Conservation (phyloP, 2,113 vertebrate genomes). For the Ictidomys tridecemlineatus region DNA sequence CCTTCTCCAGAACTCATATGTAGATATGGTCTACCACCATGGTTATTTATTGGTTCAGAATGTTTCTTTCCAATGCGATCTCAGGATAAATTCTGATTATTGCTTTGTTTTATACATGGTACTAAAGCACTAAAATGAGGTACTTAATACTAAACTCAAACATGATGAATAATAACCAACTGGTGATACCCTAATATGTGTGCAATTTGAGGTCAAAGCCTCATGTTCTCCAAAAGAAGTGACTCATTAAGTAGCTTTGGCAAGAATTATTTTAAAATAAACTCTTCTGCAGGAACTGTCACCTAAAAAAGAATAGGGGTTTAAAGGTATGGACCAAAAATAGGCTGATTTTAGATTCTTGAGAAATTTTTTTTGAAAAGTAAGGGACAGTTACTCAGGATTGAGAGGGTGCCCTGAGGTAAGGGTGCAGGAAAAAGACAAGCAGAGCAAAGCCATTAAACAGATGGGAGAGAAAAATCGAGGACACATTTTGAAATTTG, state of each 20-base stretch:
- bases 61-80: background rate
- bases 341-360: background rate
- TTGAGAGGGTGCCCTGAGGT: background rate
- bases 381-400: constrained; percentile 11
- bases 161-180: background rate
- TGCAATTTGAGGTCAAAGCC: background rate
- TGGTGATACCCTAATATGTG: background rate
- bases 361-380: constrained; percentile 53
- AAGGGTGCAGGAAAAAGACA: background rate
- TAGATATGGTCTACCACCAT: background rate
- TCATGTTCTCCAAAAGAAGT: background rate
- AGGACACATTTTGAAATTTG: background rate
- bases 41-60: background rate
- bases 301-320: background rate
- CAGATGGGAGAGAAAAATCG: background rate
- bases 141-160: background rate
- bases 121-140: background rate
- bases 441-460: background rate
- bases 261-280: constrained; percentile 66
- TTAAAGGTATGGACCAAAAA: background rate
- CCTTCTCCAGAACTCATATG: background rate
- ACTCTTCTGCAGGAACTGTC: background rate
- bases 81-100: background rate
- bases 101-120: constrained; percentile 36
- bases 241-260: constrained; percentile 13